Evolutionary conservation across 1,140 invertebrate species (phyloP), one percentile per base, ranked within the genome.

Genomic region (Hydropsyche tenuis): DNA sequence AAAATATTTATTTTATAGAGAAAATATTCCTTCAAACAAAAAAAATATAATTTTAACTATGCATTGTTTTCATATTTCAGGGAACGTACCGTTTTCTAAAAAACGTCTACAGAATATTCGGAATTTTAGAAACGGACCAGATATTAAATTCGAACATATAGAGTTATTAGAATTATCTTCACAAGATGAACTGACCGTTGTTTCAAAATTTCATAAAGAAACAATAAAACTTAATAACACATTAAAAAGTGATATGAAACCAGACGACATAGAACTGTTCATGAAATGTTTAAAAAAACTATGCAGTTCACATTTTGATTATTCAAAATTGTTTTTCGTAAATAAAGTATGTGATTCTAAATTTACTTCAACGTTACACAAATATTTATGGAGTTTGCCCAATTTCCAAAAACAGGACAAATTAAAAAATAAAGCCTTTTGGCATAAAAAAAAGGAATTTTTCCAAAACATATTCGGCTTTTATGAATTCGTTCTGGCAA

Each of bases 361-460:
- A 18, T 65, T 65, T 5, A 22, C 16, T 6, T 5, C 12, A 11
- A 11, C 20, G 1, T 43, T 68, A 9, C 14, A 14, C 6, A 20
- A 48, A 6, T 68, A 68, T 27, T 14, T 68, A 22, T 23, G n/a
- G n/a, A 23, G 22, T 48, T 51, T 68, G 18, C 65, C 65, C 12
- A 23, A 48, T 68, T 43, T 48, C 0, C 25, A 27, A 48, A 25
- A 6, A 9, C 9, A 20, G 4, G 65, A 68, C n/a, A 68, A 68
- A 27, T 6, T 7, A 48, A 0, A 1, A 2, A 68, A 68, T 16
- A 68, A 12, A n/a, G 7, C 48, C 22, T 68, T 48, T 14, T 68
- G 65, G 65, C 14, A 68, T 51, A 14, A 68, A 23, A 14, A 7
- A 7, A 45, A 48, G 3, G 65, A 68, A 9, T 68, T 68, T 27